Base-by-base conservation (phyloP, 2,113 vertebrate species). In the Toxotes chatareus region DNA sequence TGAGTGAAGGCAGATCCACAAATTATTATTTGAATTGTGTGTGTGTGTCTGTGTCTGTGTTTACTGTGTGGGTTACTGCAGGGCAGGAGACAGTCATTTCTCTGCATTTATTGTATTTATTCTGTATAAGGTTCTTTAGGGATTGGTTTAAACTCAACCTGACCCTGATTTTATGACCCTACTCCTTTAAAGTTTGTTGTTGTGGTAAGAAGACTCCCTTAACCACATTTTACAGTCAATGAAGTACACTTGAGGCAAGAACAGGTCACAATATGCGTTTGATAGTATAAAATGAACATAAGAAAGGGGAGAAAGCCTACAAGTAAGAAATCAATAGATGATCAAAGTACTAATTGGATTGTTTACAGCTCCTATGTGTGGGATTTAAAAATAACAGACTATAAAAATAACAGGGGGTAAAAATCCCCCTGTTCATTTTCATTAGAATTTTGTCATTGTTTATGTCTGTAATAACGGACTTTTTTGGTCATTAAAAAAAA, bases 21-120 rank as follows among this genome's bases (percentile, higher is more conserved):
- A 27, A 27, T 27, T 27, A 27, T 27, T 1, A 27, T 27, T 27
- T 27, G 27, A 27, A 27, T 1, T 44, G 7, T 47, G 38, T 57
- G 38, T 59, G 46, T 34, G 8, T 38, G n/a, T n/a, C 51, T 66
- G 51, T 55, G 60, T 64, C 31, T 38, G 19, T 44, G 23, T 36
- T 23, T 34, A 27, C 27, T 76, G 46, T 49, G 13, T 19, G n/a
- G 53, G 75, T 88, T 91, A 76, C 82, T 82, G 14, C 23, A 79
- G 76, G 84, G 69, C 73, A 89, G 40, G 63, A 84, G 55, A 46
- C 42, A 59, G 70, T 36, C 3, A 1, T 42, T 38, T 75, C 19
- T 60, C 46, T 59, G 51, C 11, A 51, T 19, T 34, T 8, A 46
- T 17, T 76, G 9, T 61, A 14, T 72, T 49, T 34, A 21, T 7